phyloP scores from a whole-genome alignment of 2,113 vertebrate species.

The Mustelus asterias region DNA sequence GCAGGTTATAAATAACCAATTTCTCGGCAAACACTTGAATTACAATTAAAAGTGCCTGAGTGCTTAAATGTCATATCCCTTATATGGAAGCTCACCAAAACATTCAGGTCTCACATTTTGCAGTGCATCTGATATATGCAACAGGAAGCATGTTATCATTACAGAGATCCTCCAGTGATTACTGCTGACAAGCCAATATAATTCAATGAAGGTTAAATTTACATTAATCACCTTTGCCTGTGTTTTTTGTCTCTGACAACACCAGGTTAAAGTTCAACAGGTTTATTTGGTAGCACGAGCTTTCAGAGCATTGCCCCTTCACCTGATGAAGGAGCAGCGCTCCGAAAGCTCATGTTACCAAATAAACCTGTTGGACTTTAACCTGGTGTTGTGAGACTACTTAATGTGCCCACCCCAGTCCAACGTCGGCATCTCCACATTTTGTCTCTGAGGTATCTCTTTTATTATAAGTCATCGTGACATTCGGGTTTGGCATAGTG shows the following conservation, averaged over 20 bases:
- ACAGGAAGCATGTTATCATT: constrained; percentile 27
- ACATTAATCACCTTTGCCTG: not conserved
- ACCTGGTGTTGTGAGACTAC: too few species aligned
- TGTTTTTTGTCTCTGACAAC: not conserved
- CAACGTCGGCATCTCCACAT: too few species aligned
- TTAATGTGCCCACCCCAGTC: too few species aligned
- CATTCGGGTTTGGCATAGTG: not conserved
- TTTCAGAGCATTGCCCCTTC: too few species aligned
- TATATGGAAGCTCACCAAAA: constrained; percentile 9
- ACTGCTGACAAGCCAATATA: not conserved
- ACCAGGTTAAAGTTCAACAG: too few species aligned
- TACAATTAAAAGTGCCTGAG: not conserved
- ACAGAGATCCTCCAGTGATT: not conserved
- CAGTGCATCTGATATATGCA: not conserved
- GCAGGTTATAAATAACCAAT: not conserved
- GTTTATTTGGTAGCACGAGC: too few species aligned
- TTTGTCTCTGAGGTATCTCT: not conserved
- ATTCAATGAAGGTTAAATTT: constrained; percentile 3
- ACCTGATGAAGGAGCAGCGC: too few species aligned
- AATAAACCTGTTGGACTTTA: too few species aligned
- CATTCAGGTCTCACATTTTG: not conserved
- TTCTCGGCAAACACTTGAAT: constrained; percentile 12
- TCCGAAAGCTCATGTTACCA: too few species aligned
- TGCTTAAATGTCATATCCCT: constrained; percentile 23
- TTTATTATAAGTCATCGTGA: not conserved